Evolutionary conservation across 2,113 vertebrate species (phyloP), one percentile per base, ranked within the genome.

Genomic region (Microcebus ravelobensis): DNA sequence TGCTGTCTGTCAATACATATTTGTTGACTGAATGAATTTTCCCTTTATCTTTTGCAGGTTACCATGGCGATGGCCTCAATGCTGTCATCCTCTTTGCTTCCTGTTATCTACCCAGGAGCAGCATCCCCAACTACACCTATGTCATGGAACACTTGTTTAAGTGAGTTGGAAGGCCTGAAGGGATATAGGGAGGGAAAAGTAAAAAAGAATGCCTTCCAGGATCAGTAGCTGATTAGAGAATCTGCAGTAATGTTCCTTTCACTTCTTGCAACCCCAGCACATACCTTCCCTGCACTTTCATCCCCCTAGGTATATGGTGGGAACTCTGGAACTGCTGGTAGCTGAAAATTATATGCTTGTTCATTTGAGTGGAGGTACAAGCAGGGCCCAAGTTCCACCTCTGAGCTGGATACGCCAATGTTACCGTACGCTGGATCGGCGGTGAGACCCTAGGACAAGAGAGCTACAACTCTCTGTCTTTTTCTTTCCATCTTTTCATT

Each of bases 131-230:
- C 96, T 99, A 99, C 3, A 90, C 98, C n/a, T 99, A 99, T 5
- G 97, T 99, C 80, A 99, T 99, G 99, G 99, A 99, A 67, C 98
- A 99, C 96, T 98, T 99, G 76, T 99, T 99, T 97, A 99, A 99
- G 99, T 99, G 96, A 96, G 97, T 1, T 59, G 9, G 34, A 52
- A 76, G 70, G 15, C 42, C 11, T 20, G 20, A 68, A n/a, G n/a
- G 63, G 48, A 21, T 36, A 42, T 27, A 8, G 12, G 10, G 17
- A 65, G 14, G 67, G 42, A 42, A 70, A 57, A n/a, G 6, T 48
- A 4, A 63, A 76, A 87, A 84, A 82, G 18, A 61, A 31, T 3
- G 2, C 1, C 7, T 36, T 61, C n/a, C 36, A 9, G 27, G 23
- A 45, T 52, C 48, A 57, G 25, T 13, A 76, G 61, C 36, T 65